Evolutionary conservation across 2,888 invertebrate genomes (phyloP).

Genomic region (Ceramica pisi): DNA sequence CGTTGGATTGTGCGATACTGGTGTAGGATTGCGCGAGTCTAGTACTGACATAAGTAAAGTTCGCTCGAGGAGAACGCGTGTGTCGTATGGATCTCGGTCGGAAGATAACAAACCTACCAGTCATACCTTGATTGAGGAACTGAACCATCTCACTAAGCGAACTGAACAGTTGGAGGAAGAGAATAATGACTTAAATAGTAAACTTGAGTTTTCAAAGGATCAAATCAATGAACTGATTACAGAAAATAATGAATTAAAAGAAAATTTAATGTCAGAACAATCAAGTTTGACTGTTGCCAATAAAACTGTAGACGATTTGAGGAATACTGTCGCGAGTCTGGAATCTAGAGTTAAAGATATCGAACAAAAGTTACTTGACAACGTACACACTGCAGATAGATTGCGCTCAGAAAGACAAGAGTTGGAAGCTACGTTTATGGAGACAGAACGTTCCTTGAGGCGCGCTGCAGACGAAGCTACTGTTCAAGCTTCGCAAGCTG

Average conservation of each 20-base stretch:
- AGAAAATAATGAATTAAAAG: constrained; percentile 79
- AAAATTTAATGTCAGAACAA: constrained; percentile 72
- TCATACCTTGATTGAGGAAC: constrained; percentile 90
- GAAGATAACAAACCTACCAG: constrained; percentile 87
- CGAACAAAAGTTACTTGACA: constrained; percentile 78
- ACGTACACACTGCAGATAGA: constrained; percentile 76
- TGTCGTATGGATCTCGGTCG: constrained; percentile 84
- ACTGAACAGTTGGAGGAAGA: constrained; percentile 80
- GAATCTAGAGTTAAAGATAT: constrained; percentile 79
- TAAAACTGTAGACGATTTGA: constrained; percentile 75
- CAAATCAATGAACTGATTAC: constrained; percentile 78
- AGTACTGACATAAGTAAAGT: constrained; percentile 80
- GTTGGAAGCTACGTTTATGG: constrained; percentile 81
- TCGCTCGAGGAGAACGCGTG: constrained; percentile 83
- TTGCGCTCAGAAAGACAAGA: constrained; percentile 83
- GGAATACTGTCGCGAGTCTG: constrained; percentile 71
- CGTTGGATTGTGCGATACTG: constrained; percentile 91
- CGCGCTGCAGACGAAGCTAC: constrained; percentile 93
- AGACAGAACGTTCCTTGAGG: constrained; percentile 91
- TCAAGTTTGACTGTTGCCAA: constrained; percentile 74
- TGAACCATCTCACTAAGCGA: constrained; percentile 81
- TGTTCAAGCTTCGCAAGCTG: constrained; percentile 93
- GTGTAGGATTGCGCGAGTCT: constrained; percentile 75
- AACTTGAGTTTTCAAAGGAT: constrained; percentile 79
- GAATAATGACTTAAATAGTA: constrained; percentile 85